These are phyloP conservation scores for Hydropsyche tenuis DNA, from an alignment of 1,140 invertebrate genomes.

Conservation along the genomic window DNA sequence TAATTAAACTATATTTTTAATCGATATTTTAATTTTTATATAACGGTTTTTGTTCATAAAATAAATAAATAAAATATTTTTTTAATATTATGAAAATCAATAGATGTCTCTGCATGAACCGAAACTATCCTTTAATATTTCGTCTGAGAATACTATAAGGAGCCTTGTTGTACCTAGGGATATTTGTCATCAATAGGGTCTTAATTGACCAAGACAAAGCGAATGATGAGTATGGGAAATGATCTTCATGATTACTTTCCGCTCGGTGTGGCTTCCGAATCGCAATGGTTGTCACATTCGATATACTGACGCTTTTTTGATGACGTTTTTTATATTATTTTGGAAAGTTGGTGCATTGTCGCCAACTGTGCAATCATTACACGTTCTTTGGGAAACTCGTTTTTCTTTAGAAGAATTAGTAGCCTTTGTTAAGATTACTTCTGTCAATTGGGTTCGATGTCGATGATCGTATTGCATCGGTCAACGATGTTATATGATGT, in stretches of 20 bases:
- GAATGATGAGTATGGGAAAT: conserved; percentile 44
- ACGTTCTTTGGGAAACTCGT: no score
- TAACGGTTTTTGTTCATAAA: no score
- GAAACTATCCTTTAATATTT: not conserved
- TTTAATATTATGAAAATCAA: not conserved
- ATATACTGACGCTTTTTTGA: conserved; percentile 45
- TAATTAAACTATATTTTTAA: no score
- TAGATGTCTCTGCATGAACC: not conserved
- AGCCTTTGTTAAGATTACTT: no score
- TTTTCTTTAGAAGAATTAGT: no score
- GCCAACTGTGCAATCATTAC: no score
- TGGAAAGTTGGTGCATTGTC: no score
- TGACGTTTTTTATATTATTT: conserved; percentile 12
- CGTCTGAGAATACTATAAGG: not conserved
- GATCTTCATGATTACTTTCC: conserved; percentile 42
- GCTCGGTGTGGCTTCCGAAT: conserved; percentile 41
- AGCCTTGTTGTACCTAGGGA: not conserved
- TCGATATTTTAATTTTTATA: no score
- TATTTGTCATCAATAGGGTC: conserved; percentile 48
- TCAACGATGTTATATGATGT: no score
- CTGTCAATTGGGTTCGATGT: no score
- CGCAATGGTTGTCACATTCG: conserved; percentile 32
- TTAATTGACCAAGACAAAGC: conserved; percentile 43
- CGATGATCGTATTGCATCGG: no score
- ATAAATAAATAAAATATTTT: no score